phyloP scores from a whole-genome alignment of 1,140 invertebrate genomes.

The Trichonephila clavipes region DNA sequence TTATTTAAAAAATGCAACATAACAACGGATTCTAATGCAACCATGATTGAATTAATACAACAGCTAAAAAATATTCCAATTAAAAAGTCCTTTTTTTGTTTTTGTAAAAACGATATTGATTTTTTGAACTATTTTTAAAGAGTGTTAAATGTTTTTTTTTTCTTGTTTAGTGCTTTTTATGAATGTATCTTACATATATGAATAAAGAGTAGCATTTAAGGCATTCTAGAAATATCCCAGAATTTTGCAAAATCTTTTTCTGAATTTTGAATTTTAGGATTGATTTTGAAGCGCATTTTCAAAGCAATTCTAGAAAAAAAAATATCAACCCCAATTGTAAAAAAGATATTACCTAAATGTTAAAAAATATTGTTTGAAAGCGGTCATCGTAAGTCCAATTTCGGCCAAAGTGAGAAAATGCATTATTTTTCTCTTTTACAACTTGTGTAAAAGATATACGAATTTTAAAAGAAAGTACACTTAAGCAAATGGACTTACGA shows the following conservation, averaged over 20 bases:
- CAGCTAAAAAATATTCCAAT: no score
- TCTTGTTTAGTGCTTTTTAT: neutral
- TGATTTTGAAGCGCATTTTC: slow-evolving; percentile 47
- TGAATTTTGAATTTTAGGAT: slow-evolving; percentile 52
- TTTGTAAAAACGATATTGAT: neutral
- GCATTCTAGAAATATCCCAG: slow-evolving; percentile 58
- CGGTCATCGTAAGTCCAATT: neutral
- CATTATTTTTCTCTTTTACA: neutral
- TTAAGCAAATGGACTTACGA: slow-evolving; percentile 24
- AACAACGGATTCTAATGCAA: no score
- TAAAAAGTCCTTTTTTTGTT: no score
- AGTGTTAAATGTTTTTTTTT: neutral
- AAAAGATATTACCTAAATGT: no score
- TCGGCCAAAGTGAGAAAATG: slow-evolving; percentile 72
- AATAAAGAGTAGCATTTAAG: slow-evolving; percentile 76
- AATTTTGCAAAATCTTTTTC: slow-evolving; percentile 54
- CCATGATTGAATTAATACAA: no score
- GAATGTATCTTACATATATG: neutral
- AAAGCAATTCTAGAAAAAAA: no score
- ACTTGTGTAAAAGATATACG: no score
- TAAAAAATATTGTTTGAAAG: no score
- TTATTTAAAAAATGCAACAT: no score
- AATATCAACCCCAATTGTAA: no score
- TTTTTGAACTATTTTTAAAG: neutral
- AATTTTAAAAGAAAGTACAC: no score